Conservation (phyloP, 2,113 vertebrate genomes). For the Python bivittatus region DNA sequence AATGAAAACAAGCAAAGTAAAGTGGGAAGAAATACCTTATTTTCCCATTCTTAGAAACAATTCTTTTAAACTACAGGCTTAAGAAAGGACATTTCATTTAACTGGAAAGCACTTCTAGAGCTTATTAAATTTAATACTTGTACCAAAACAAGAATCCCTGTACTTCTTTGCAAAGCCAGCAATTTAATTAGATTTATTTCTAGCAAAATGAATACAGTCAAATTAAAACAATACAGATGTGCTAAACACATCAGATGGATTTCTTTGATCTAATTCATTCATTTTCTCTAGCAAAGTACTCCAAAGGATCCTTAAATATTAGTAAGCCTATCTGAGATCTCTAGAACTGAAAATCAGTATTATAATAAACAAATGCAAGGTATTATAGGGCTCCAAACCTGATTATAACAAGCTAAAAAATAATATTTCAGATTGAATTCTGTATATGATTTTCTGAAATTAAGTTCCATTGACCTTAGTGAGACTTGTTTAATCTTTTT, state of each 20-base stretch:
- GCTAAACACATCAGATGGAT: not conserved
- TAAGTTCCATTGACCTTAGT: not conserved
- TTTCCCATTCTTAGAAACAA: constrained; percentile 25
- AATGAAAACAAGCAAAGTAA: constrained; percentile 27
- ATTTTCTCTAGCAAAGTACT: not conserved
- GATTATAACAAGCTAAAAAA: not conserved
- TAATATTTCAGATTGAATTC: not conserved
- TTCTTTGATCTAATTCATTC: not conserved
- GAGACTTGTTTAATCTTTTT: not conserved
- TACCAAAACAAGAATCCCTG: not conserved
- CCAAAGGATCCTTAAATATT: not conserved
- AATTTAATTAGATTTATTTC: constrained; percentile 4
- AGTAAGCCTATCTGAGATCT: not conserved
- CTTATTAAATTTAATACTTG: constrained; percentile 5
- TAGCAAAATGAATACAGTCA: not conserved
- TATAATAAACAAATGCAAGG: not conserved
- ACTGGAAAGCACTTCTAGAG: not conserved
- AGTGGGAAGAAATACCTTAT: constrained; percentile 11
- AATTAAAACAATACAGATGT: not conserved
- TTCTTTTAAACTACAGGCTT: not conserved
- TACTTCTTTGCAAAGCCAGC: not conserved
- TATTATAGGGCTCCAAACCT: not conserved
- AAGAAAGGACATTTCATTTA: not conserved
- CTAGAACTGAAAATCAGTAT: not conserved
- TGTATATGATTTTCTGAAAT: not conserved